Evolutionary conservation across 92 coral and sea anemone genomes (phyloP).

Genomic region (Desmophyllum pertusum): DNA sequence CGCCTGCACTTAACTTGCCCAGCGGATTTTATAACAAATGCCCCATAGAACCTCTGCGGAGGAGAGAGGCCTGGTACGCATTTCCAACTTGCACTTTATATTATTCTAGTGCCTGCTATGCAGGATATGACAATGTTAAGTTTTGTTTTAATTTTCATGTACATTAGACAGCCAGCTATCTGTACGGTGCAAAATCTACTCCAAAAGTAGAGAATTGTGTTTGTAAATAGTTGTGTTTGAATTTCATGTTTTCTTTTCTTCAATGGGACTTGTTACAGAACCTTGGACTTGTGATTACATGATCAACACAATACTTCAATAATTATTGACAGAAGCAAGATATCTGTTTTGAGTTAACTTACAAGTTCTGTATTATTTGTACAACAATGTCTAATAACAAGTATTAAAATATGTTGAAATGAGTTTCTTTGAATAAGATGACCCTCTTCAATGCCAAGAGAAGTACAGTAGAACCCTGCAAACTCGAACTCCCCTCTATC

Average conservation of each 20-base stretch:
- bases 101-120: too few relatives aligned
- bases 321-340: background rate
- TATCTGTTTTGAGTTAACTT: background rate
- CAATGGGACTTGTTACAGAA: background rate
- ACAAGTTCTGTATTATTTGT: too few relatives aligned
- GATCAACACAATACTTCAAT: background rate
- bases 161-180: background rate
- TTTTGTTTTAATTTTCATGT: too few relatives aligned
- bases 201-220: background rate
- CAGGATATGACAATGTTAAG: too few relatives aligned
- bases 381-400: too few relatives aligned
- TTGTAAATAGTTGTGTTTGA: background rate
- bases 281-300: background rate
- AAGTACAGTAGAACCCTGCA: too few relatives aligned
- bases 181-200: background rate
- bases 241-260: background rate
- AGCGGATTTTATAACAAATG: background rate
- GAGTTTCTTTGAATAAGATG: background rate
- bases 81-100: too few relatives aligned
- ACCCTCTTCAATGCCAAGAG: background rate
- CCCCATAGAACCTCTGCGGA: conserved; percentile 13
- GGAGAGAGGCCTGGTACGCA: too few relatives aligned
- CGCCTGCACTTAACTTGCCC: too few relatives aligned
- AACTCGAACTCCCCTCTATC: too few relatives aligned
- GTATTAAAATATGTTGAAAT: background rate